Evolutionary conservation across 2,888 invertebrate species (phyloP), one percentile per base, ranked within the genome.

Genomic region (Druceiella hillmani): DNA sequence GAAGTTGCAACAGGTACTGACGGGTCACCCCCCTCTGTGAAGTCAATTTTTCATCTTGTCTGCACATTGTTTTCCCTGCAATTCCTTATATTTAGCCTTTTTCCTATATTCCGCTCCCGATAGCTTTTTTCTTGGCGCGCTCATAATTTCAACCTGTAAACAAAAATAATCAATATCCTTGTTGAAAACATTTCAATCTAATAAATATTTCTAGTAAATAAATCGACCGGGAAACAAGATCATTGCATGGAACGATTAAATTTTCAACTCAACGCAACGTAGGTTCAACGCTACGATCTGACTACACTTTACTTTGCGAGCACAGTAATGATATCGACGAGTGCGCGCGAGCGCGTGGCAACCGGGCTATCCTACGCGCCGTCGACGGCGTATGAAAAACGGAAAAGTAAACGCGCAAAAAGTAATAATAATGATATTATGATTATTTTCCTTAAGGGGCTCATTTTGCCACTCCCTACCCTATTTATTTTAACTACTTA

Each of bases 31-130:
- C n/a, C n/a, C n/a, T 35, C 40, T 36, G 40, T 35, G 12, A 43
- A 43, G 37, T 37, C 40, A 40, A 30, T 43, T n/a, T n/a, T n/a
- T n/a, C n/a, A n/a, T n/a, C n/a, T n/a, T 40, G 16, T 40, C 37
- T 33, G 22, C 32, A 37, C 31, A 37, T 28, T 38, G 35, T 40
- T 38, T 40, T 38, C 32, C 38, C 36, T 40, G 38, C 33, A 40
- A 38, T 32, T 38, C 17, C 36, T 39, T 43, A 36, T 33, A 36
- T 30, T n/a, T n/a, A n/a, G n/a, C n/a, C n/a, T n/a, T n/a, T n/a
- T n/a, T n/a, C n/a, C 36, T 36, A 35, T 35, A 38, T 36, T 35
- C 34, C 36, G 41, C 33, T 37, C 37, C 36, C 29, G 36, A 42
- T 29, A 42, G 33, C 17, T 42, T 41, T 38, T 15, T 31, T 24